Conservation (phyloP, 2,113 vertebrate species). For the Mastomys coucha region DNA sequence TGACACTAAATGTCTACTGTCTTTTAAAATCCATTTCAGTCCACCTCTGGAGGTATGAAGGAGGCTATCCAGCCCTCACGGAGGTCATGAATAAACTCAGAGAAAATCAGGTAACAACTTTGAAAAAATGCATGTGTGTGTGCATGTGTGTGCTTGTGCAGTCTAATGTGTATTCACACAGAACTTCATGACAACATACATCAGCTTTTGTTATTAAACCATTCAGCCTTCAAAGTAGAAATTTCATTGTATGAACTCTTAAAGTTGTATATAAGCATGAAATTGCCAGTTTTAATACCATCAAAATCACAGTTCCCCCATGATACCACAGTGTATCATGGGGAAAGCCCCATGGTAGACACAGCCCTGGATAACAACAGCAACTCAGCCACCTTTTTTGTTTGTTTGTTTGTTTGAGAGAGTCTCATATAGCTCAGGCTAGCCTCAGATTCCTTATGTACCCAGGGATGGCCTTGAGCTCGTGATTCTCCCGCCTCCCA, state of each 20-base stretch:
- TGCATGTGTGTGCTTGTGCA: not conserved
- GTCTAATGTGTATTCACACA: conserved; percentile 18
- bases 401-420: not conserved
- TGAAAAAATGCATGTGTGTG: not conserved
- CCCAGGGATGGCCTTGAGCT: not conserved
- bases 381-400: not conserved
- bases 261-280: conserved; percentile 6
- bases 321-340: not conserved
- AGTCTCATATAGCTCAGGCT: not conserved
- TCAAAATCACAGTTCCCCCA: not conserved
- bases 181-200: conserved; percentile 33
- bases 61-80: conserved; percentile 98
- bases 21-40: conserved; percentile 90
- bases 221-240: conserved; percentile 18
- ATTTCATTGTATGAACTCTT: conserved; percentile 33
- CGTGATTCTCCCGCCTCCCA: not conserved
- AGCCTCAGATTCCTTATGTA: not conserved
- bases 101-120: conserved; percentile 93
- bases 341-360: not conserved
- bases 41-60: conserved; percentile 98
- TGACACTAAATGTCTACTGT: conserved; percentile 60
- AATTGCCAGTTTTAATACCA: not conserved
- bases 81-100: conserved; percentile 98
- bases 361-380: not conserved
- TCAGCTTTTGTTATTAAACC: conserved; percentile 21